Evolutionary conservation across 2,888 invertebrate species (phyloP).

Genomic region (Globia sparganii): DNA sequence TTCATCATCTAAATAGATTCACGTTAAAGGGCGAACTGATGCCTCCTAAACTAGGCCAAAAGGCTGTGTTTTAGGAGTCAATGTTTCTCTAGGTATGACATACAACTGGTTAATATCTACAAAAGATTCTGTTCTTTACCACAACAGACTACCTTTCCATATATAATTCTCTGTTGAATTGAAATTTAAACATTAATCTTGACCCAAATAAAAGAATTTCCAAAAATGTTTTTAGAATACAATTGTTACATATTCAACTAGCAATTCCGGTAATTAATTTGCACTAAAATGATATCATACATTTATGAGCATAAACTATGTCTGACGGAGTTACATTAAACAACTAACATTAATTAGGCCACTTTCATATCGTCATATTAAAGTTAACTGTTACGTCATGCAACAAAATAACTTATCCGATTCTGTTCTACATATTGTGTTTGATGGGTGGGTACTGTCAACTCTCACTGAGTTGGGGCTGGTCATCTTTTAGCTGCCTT

Average conservation of each 20-base stretch:
- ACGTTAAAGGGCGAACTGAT: no score
- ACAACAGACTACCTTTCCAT: neutral
- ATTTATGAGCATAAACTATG: constrained; percentile 30
- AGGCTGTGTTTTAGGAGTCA: no score
- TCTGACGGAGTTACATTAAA: constrained; percentile 40
- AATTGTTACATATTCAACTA: constrained; percentile 28
- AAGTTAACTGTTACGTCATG: constrained; percentile 17
- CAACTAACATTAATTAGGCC: constrained; percentile 52
- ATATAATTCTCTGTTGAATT: neutral
- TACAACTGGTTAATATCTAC: no score
- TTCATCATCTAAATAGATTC: no score
- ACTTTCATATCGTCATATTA: constrained; percentile 42
- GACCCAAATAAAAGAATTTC: constrained; percentile 41
- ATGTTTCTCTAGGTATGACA: no score
- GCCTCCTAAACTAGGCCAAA: no score
- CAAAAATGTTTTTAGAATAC: constrained; percentile 20
- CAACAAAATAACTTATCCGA: neutral
- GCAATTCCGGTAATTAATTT: constrained; percentile 49
- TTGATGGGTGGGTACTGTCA: neutral
- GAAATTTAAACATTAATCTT: constrained; percentile 19
- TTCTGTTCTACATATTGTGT: neutral
- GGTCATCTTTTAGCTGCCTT: no score
- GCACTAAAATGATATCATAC: constrained; percentile 50
- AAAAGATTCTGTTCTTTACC: neutral
- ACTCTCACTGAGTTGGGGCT: no score